These are phyloP conservation scores for Lagorchestes hirsutus DNA, from an alignment of 2,797 vertebrate species.

Conservation along the genomic window DNA sequence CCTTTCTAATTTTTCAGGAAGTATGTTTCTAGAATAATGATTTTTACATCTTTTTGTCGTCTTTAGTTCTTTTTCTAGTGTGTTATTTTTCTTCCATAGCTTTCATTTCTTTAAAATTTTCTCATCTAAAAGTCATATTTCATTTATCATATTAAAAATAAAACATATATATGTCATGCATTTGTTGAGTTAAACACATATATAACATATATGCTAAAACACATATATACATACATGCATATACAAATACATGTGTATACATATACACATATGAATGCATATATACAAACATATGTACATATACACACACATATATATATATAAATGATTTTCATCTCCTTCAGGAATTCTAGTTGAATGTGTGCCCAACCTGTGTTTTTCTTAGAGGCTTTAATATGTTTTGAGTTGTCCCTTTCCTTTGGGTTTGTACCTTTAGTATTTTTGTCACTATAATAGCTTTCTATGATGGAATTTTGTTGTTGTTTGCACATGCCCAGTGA, in stretches of 20 bases:
- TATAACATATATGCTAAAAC: no score
- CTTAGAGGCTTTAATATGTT: background rate
- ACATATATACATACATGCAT: no score
- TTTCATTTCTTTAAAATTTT: background rate
- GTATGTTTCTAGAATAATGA: background rate
- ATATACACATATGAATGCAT: no score
- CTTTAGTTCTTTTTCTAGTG: background rate
- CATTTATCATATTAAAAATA: background rate
- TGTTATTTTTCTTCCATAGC: background rate
- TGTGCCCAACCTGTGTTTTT: background rate
- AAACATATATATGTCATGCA: no score
- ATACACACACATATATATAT: no score
- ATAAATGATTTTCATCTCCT: background rate
- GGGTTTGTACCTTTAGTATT: background rate
- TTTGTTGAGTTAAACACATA: no score
- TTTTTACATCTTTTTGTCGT: background rate
- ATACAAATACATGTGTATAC: no score
- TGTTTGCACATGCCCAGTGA: background rate
- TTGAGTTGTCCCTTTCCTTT: background rate
- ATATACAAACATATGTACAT: no score
- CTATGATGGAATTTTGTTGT: background rate
- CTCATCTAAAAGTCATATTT: background rate
- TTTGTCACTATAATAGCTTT: background rate
- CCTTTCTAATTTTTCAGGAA: background rate
- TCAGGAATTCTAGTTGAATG: background rate